phyloP scores from a whole-genome alignment of 2,797 vertebrate genomes.

The Dermochelys coriacea region DNA sequence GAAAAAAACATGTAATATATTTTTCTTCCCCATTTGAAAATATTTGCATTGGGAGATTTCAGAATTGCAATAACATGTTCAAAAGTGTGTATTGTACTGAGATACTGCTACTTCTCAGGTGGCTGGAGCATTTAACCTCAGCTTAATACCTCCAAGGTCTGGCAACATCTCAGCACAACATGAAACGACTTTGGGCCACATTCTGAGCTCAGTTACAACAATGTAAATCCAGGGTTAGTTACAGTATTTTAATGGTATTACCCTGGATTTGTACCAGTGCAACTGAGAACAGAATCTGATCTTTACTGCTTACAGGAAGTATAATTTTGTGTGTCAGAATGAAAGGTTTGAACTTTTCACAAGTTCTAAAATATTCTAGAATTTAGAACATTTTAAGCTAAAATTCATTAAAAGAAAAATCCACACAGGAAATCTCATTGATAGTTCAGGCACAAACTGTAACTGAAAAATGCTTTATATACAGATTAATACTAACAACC shows the following conservation, averaged over 20 bases:
- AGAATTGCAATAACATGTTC: not conserved
- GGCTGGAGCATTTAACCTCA: not conserved
- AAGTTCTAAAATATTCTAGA: conserved; percentile 26
- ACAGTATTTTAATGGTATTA: not conserved
- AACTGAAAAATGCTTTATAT: conserved; percentile 55
- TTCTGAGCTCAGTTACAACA: not conserved
- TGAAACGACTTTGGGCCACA: not conserved
- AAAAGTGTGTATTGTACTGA: not conserved
- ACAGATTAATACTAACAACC: conserved; percentile 37
- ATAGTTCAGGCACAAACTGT: conserved; percentile 1
- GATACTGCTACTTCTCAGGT: not conserved
- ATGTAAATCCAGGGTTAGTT: not conserved
- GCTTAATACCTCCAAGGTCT: not conserved
- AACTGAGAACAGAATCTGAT: not conserved
- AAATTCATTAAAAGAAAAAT: conserved; percentile 51
- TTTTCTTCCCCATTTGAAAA: not conserved
- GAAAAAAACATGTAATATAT: not conserved
- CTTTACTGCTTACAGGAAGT: not conserved
- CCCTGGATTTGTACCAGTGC: not conserved
- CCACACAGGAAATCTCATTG: not conserved
- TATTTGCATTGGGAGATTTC: not conserved
- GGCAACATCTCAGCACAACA: not conserved
- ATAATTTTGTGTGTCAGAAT: not conserved
- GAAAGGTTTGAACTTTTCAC: not conserved
- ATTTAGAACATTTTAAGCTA: not conserved